A percentile compares a stretch with the other conserved stretches of the same genome.
phyloP scores from a whole-genome alignment of 2,888 invertebrate species.

The Seira sanloemensis region DNA sequence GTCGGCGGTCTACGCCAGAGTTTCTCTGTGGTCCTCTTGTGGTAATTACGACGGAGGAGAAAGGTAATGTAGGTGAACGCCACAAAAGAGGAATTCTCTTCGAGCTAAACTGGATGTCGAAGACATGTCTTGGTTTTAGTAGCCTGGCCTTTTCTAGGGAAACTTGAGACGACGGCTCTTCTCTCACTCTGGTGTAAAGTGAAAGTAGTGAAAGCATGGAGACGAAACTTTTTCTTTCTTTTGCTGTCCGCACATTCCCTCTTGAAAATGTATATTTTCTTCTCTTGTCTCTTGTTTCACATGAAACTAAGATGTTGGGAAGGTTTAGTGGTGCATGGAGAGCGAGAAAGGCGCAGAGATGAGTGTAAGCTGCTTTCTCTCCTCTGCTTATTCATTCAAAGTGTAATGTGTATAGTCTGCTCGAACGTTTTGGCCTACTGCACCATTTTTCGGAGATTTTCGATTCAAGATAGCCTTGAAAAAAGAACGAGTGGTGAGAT shows the following conservation, averaged over 20 bases:
- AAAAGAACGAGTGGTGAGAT: constrained; percentile 26
- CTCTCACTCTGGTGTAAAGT: too few species aligned
- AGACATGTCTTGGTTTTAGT: too few species aligned
- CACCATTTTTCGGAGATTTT: constrained; percentile 65
- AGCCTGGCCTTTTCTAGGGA: too few species aligned
- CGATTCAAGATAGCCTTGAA: constrained; percentile 55
- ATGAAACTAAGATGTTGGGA: constrained; percentile 6
- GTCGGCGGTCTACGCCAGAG: too few species aligned
- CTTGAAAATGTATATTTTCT: too few species aligned
- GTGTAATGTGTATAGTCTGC: not conserved
- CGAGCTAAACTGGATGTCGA: too few species aligned
- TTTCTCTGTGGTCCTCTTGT: too few species aligned
- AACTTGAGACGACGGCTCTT: too few species aligned
- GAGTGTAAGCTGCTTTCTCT: not conserved
- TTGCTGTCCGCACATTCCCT: not conserved
- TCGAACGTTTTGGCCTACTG: constrained; percentile 46
- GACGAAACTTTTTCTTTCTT: not conserved
- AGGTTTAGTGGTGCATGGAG: constrained; percentile 27
- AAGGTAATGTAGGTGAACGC: too few species aligned
- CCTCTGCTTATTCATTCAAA: constrained; percentile 4
- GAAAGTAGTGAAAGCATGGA: too few species aligned
- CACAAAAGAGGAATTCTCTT: too few species aligned
- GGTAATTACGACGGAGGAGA: too few species aligned
- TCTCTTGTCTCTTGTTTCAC: not conserved
- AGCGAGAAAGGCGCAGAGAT: not conserved